These are phyloP conservation scores for Monochamus saltuarius DNA, from an alignment of 1,140 invertebrate species.

Conservation along the genomic window DNA sequence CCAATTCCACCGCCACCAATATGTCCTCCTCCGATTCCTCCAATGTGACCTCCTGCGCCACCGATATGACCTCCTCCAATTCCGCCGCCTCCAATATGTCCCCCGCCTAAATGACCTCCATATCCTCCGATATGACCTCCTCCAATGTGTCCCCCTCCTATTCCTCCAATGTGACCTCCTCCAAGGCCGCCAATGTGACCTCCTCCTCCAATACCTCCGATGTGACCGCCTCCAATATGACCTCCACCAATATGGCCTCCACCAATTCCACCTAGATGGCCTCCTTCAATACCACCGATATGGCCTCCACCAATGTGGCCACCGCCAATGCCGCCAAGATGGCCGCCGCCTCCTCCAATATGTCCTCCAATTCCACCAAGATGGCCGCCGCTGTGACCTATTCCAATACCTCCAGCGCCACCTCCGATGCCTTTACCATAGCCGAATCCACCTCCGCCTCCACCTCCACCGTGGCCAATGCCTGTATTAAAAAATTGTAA, in stretches of 20 bases:
- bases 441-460: no score
- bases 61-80: conserved; percentile 47
- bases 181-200: not conserved
- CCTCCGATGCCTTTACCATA: conserved; percentile 27
- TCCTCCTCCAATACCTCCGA: conserved; percentile 8
- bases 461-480: no score
- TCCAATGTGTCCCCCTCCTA: conserved; percentile 4
- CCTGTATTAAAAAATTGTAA: no score
- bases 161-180: conserved; percentile 15
- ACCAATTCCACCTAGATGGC: conserved; percentile 14
- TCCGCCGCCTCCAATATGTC: conserved; percentile 36
- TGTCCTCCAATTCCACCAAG: no score
- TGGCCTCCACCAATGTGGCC: conserved; percentile 13
- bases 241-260: conserved; percentile 25
- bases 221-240: conserved; percentile 13
- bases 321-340: conserved; percentile 16
- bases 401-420: conserved; percentile 25
- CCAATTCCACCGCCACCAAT: conserved; percentile 43
- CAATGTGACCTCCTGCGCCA: conserved; percentile 30
- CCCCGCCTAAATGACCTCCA: conserved; percentile 21
- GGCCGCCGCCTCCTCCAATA: conserved; percentile 10
- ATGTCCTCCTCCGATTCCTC: conserved; percentile 46
- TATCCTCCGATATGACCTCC: conserved; percentile 33
- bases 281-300: conserved; percentile 9
- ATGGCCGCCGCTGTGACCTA: no score